Percentiles rank a stretch among this genome's conserved stretches.
Conservation (phyloP, 2,888 invertebrate species). For the Drosophila affinis region DNA sequence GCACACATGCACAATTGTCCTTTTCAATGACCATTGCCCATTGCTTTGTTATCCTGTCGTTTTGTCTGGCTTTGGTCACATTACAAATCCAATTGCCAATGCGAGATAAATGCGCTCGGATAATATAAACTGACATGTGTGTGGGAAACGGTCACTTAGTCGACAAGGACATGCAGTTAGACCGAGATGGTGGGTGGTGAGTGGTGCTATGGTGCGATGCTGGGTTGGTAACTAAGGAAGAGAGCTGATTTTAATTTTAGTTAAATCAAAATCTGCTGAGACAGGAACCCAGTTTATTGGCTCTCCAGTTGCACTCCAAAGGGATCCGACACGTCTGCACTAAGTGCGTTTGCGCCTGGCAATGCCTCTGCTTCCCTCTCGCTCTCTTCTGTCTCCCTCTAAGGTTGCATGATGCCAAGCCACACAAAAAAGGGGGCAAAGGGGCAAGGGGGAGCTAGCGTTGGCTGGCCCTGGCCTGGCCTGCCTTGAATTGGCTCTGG, state of each 20-base stretch:
- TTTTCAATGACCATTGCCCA: constrained; percentile 51
- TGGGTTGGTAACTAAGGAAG: background rate
- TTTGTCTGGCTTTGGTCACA: constrained; percentile 51
- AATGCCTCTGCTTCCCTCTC: background rate
- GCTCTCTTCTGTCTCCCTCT: background rate
- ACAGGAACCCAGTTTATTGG: constrained; percentile 15
- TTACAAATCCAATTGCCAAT: constrained; percentile 63
- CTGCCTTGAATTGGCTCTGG: background rate
- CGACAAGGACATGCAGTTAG: constrained; percentile 33
- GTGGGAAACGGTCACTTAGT: constrained; percentile 49
- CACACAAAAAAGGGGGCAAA: background rate
- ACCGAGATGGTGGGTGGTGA: background rate
- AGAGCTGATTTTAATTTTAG: constrained; percentile 60
- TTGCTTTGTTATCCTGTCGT: constrained; percentile 53
- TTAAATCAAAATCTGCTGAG: constrained; percentile 59
- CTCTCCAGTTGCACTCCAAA: constrained; percentile 19
- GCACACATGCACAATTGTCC: constrained; percentile 42
- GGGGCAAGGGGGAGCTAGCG: background rate
- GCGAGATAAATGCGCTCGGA: constrained; percentile 66
- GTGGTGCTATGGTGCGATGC: background rate
- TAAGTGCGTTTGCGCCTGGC: constrained; percentile 4
- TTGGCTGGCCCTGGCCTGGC: constrained; percentile 1
- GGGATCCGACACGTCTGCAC: constrained; percentile 16
- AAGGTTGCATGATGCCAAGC: background rate
- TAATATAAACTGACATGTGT: constrained; percentile 53